Conservation (phyloP, 1,140 invertebrate species). For the Epicauta chinensis region DNA sequence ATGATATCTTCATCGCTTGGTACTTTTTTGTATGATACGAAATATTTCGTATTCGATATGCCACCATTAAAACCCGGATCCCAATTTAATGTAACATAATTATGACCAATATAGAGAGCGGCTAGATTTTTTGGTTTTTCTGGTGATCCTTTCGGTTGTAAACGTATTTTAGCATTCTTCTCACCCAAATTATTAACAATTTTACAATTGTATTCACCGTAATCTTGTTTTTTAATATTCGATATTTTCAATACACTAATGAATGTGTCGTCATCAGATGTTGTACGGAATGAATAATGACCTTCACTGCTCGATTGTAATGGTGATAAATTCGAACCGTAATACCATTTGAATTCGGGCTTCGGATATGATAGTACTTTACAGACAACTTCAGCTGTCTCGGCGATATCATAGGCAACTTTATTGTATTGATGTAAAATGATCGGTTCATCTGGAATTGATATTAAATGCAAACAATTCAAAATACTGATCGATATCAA, state of each 20-base stretch:
- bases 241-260: constrained; percentile 71
- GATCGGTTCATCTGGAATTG: constrained; percentile 70
- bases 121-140: constrained; percentile 69
- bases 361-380: constrained; percentile 86
- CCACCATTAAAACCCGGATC: constrained; percentile 87
- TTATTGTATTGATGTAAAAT: constrained; percentile 78
- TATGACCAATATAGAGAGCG: constrained; percentile 63
- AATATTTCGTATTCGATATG: constrained; percentile 75
- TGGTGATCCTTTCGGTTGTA: constrained; percentile 79
- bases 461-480: background rate
- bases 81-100: constrained; percentile 73
- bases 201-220: constrained; percentile 84
- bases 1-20: constrained; percentile 52
- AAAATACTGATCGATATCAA: background rate
- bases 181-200: constrained; percentile 71
- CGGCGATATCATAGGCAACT: constrained; percentile 78
- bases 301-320: constrained; percentile 69
- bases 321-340: constrained; percentile 62
- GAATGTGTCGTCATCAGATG: constrained; percentile 79
- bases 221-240: constrained; percentile 70
- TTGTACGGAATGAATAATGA: constrained; percentile 74
- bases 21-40: constrained; percentile 67
- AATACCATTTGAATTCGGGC: constrained; percentile 89
- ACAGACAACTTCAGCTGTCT: constrained; percentile 79
- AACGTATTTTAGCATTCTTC: constrained; percentile 66